Conservation (phyloP, 37 sponge, comb jelly and placozoan genomes). For the Mnemiopsis leidyi region DNA sequence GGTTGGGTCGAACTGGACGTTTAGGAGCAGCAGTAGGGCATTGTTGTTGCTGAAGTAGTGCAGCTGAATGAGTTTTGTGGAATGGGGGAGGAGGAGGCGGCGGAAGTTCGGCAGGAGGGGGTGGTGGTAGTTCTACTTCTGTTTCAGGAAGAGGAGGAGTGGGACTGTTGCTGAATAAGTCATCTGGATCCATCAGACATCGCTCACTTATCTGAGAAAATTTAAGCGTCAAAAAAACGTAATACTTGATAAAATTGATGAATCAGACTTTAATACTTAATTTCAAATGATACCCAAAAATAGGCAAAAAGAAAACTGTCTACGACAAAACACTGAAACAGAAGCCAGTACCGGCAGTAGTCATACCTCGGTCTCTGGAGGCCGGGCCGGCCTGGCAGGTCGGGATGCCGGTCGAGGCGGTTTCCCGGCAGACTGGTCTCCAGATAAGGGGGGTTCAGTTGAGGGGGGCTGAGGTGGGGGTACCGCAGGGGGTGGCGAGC, state of each 20-base stretch:
- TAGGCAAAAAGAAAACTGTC: neutral
- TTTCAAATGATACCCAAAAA: too few species aligned
- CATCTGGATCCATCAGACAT: slow-evolving; percentile 37
- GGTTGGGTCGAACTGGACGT: slow-evolving; percentile 28
- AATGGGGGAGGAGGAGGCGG: neutral
- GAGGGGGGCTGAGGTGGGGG: neutral
- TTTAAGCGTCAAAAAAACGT: neutral
- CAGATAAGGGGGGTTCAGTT: neutral
- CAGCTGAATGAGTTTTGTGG: neutral
- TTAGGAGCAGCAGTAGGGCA: neutral
- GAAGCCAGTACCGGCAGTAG: too few species aligned
- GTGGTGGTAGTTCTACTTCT: neutral
- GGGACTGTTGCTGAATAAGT: neutral
- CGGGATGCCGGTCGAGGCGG: neutral
- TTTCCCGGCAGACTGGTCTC: neutral
- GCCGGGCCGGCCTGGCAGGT: neutral
- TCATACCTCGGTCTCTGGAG: neutral
- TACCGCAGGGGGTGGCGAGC: neutral
- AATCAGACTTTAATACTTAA: too few species aligned
- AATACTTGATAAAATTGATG: neutral
- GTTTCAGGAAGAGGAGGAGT: neutral
- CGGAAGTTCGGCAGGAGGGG: neutral
- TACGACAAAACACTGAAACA: neutral
- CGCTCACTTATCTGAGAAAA: neutral
- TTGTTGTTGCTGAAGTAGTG: neutral